These are phyloP conservation scores for Etheostoma spectabile DNA, from an alignment of 2,113 vertebrate genomes.

Conservation along the genomic window DNA sequence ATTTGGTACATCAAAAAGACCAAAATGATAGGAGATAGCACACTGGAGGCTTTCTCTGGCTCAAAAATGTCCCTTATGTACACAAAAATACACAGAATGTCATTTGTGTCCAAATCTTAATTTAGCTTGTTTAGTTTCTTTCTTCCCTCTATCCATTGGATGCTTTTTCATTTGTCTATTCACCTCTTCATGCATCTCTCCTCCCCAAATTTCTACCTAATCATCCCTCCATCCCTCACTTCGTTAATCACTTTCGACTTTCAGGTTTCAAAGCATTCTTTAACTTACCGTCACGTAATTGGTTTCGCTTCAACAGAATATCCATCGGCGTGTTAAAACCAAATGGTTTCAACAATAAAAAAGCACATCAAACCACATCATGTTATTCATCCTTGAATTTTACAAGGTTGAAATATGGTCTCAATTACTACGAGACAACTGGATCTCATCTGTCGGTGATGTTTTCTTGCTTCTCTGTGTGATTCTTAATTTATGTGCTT, in stretches of 20 bases:
- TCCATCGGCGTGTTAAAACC: constrained; percentile 19
- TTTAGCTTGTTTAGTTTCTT: background rate
- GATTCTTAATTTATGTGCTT: constrained; percentile 48
- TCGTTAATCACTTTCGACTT: background rate
- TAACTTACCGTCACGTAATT: background rate
- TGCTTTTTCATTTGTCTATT: background rate
- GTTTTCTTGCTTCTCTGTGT: constrained; percentile 6
- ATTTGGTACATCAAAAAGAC: background rate
- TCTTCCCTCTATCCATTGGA: background rate
- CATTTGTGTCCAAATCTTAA: background rate
- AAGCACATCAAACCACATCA: constrained; percentile 53
- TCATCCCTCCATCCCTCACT: background rate
- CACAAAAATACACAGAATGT: background rate
- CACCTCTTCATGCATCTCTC: background rate
- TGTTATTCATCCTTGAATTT: constrained; percentile 54
- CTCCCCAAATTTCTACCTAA: background rate
- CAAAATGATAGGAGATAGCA: background rate
- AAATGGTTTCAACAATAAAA: constrained; percentile 42
- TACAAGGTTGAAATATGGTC: constrained; percentile 46
- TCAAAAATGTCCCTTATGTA: background rate
- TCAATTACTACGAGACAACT: constrained; percentile 45
- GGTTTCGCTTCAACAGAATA: constrained; percentile 10
- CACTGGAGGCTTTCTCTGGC: background rate
- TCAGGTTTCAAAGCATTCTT: constrained; percentile 14
- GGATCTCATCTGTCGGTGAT: constrained; percentile 45